Percentiles rank a stretch among this genome's conserved stretches.
These are phyloP conservation scores for Azorinus chamasolen DNA, from an alignment of 2,888 invertebrate species.

Conservation along the genomic window DNA sequence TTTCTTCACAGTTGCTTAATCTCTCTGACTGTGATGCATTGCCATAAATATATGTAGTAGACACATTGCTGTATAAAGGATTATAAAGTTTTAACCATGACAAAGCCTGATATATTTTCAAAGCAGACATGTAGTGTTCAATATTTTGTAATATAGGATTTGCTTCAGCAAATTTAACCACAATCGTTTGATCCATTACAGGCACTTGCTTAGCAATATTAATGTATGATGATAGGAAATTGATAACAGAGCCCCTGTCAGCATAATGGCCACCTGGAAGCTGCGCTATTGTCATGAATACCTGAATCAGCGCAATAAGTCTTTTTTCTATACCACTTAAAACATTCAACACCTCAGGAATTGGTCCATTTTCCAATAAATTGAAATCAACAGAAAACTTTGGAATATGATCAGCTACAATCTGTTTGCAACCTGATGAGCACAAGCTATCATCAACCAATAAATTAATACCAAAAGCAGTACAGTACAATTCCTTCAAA, in stretches of 20 bases:
- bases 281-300: constrained; percentile 6
- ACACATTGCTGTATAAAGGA: constrained; percentile 1
- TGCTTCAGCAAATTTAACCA: not conserved
- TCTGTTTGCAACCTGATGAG: too few species aligned
- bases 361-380: not conserved
- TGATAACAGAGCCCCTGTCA: constrained; percentile 5
- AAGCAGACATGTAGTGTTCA: not conserved
- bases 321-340: not conserved
- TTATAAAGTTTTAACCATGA: not conserved
- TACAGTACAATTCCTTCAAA: too few species aligned
- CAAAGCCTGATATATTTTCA: not conserved
- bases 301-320: not conserved
- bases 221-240: not conserved
- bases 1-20: not conserved
- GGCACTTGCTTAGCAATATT: not conserved
- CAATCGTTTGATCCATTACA: not conserved
- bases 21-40: not conserved
- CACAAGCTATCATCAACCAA: too few species aligned
- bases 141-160: not conserved
- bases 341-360: not conserved
- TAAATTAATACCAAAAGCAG: too few species aligned
- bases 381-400: constrained; percentile 1
- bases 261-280: constrained; percentile 18
- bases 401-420: not conserved
- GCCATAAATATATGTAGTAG: not conserved